A percentile compares a stretch with the other conserved stretches of the same genome.
These are phyloP conservation scores for Furnarius figulus DNA, from an alignment of 2,113 vertebrate genomes.

Conservation along the genomic window DNA sequence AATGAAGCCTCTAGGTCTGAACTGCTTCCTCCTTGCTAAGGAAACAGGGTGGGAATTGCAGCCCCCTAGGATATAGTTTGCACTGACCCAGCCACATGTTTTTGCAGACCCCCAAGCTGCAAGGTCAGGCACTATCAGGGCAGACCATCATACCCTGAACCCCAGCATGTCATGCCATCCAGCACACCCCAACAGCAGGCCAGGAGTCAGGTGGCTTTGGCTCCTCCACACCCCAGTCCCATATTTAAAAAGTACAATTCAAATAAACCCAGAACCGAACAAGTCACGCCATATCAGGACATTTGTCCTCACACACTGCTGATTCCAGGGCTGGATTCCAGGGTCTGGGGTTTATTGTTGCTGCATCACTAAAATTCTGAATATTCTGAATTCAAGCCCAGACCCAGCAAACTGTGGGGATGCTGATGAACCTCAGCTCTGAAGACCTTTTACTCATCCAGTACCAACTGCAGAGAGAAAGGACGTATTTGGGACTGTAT, in stretches of 20 bases:
- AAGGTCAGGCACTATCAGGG: neutral
- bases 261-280: neutral
- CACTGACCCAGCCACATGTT: neutral
- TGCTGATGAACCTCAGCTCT: neutral
- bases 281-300: neutral
- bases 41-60: neutral
- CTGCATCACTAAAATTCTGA: neutral
- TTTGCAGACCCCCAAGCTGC: neutral
- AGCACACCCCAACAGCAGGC: neutral
- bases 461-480: conserved; percentile 16
- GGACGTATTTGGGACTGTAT: neutral
- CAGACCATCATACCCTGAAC: accelerated
- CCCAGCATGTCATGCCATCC: too few relatives aligned
- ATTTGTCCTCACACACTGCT: neutral
- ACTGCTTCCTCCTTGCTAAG: neutral
- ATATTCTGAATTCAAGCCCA: neutral
- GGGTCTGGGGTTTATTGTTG: neutral
- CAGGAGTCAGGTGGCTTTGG: neutral
- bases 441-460: conserved; percentile 37
- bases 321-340: neutral
- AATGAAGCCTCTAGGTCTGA: accelerated
- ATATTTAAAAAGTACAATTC: neutral
- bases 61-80: neutral
- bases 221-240: neutral
- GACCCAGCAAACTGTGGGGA: neutral